Conservation (phyloP, 1,140 invertebrate genomes). For the Drosophila albomicans region DNA sequence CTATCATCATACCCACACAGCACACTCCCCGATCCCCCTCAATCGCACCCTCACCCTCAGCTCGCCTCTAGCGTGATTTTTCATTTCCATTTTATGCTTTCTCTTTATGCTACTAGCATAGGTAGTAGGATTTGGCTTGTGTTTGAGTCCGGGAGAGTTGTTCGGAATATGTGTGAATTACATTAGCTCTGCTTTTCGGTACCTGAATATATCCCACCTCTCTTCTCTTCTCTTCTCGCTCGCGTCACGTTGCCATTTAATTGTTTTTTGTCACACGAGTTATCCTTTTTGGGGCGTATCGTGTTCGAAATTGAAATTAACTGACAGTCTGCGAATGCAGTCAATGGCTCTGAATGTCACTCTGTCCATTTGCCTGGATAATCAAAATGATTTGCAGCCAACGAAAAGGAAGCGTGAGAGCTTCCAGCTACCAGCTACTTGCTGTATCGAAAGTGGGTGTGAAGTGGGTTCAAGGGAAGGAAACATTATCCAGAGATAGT, state of each 20-base stretch:
- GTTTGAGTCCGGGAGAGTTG: constrained; percentile 5
- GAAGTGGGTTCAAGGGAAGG: constrained; percentile 1
- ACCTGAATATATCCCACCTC: constrained; percentile 12
- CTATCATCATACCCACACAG: neutral
- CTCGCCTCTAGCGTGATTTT: constrained; percentile 64
- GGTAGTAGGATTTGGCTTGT: neutral
- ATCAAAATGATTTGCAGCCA: constrained; percentile 39
- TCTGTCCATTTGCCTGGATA: constrained; percentile 24
- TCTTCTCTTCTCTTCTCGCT: constrained; percentile 23
- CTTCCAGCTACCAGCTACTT: neutral
- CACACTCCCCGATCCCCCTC: neutral
- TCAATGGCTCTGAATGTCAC: constrained; percentile 13
- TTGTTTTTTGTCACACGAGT: constrained; percentile 82
- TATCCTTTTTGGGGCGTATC: constrained; percentile 76
- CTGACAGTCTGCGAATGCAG: constrained; percentile 54
- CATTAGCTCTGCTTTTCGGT: constrained; percentile 57
- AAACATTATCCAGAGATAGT: neutral
- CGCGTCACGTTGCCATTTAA: constrained; percentile 65
- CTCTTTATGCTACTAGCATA: constrained; percentile 31
- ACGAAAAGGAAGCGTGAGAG: constrained; percentile 14
- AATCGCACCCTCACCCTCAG: neutral
- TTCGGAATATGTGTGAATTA: constrained; percentile 64
- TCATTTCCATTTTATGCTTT: constrained; percentile 81
- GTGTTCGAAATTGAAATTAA: constrained; percentile 81
- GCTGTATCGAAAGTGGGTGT: neutral